These are phyloP conservation scores for Recurvirostra avosetta DNA, from an alignment of 2,113 vertebrate species.

Conservation along the genomic window DNA sequence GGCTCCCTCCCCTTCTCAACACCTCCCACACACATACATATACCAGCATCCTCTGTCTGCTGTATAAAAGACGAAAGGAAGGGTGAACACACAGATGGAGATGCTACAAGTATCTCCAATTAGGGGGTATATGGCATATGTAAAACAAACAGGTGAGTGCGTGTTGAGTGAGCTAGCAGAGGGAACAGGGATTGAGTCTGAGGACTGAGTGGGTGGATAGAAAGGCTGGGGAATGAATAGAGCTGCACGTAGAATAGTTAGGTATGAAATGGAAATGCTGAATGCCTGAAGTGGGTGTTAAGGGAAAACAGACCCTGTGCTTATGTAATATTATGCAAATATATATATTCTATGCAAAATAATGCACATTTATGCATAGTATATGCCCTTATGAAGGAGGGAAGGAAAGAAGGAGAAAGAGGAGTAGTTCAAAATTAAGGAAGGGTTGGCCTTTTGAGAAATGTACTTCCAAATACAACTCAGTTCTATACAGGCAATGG, in stretches of 20 bases:
- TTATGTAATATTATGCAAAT: slow-evolving; percentile 54
- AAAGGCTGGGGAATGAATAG: slow-evolving; percentile 34
- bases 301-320: slow-evolving; percentile 22
- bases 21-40: not conserved
- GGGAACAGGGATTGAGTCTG: not conserved
- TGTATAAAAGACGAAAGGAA: not conserved
- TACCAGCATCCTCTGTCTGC: not conserved
- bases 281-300: slow-evolving; percentile 23
- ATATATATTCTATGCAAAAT: slow-evolving; percentile 37
- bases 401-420: not conserved
- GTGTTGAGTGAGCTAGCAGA: not conserved
- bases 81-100: not conserved
- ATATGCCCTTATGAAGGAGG: not conserved
- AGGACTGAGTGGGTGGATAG: slow-evolving; percentile 34
- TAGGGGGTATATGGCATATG: not conserved
- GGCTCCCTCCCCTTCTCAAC: not conserved
- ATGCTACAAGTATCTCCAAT: not conserved
- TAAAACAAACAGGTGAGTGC: slow-evolving; percentile 12
- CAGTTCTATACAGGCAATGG: not conserved
- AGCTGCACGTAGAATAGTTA: not conserved
- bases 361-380: not conserved
- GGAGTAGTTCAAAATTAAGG: not conserved
- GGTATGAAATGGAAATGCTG: slow-evolving; percentile 44
- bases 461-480: not conserved
- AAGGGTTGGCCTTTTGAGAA: not conserved